Conservation (phyloP, 2,113 vertebrate genomes). For the Dicentrarchus labrax region DNA sequence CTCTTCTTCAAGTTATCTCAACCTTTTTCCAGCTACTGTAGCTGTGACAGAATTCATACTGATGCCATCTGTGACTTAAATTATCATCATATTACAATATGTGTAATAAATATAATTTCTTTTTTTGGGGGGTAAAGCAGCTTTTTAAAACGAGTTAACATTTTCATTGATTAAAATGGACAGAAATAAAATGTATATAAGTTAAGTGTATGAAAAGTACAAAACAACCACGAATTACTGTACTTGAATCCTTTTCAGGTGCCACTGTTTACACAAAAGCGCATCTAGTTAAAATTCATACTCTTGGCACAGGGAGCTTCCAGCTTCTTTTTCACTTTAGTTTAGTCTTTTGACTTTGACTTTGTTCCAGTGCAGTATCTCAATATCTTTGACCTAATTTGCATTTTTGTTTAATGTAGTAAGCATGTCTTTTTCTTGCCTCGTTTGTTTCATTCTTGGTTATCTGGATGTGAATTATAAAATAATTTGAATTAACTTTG, state of each 20-base stretch:
- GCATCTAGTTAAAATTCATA: neutral
- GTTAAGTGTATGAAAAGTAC: neutral
- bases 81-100: neutral
- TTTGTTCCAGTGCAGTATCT: neutral
- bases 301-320: neutral
- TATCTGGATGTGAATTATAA: conserved; percentile 24
- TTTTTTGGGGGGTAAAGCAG: neutral
- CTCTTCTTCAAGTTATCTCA: neutral
- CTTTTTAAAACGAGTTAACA: neutral
- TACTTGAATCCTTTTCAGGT: neutral
- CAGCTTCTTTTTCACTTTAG: neutral
- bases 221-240: neutral
- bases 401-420: neutral
- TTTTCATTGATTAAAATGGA: neutral
- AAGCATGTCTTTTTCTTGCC: neutral
- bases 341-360: neutral
- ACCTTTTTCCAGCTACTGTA: neutral
- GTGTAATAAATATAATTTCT: neutral
- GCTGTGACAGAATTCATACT: neutral
- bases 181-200: too few relatives aligned
- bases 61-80: neutral
- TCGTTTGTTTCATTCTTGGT: conserved; percentile 6
- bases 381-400: neutral
- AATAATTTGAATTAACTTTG: neutral
- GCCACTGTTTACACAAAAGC: too few relatives aligned